phyloP scores from a whole-genome alignment of 92 coral and sea anemone genomes.

The Porites rus region DNA sequence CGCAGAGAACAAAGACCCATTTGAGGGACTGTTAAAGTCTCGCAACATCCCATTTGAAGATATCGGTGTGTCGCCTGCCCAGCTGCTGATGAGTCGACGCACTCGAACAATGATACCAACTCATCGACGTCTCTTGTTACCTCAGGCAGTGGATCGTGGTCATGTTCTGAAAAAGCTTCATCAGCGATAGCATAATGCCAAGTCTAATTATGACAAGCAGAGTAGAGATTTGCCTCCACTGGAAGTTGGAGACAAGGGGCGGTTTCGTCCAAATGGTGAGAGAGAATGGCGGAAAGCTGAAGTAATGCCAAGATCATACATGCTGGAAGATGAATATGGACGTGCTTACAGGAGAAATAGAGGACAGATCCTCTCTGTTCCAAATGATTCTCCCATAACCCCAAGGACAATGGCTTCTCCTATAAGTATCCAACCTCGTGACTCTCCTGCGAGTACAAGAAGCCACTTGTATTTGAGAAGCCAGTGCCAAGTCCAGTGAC shows the following conservation, averaged over 20 bases:
- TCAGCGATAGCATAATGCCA: conserved; percentile 41
- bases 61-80: conserved; percentile 50
- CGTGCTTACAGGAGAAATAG: conserved; percentile 42
- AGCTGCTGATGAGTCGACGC: conserved; percentile 39
- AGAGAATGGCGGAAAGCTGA: conserved; percentile 44
- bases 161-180: conserved; percentile 36
- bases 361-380: conserved; percentile 32
- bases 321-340: conserved; percentile 36
- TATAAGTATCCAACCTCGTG: background rate
- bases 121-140: conserved; percentile 52
- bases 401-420: too few species aligned
- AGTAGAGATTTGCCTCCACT: conserved; percentile 55
- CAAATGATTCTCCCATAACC: background rate
- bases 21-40: conserved; percentile 49
- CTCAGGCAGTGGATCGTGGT: conserved; percentile 42
- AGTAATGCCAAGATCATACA: conserved; percentile 55
- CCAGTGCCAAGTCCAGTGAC: background rate
- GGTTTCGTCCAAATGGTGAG: conserved; percentile 52
- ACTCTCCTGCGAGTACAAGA: background rate
- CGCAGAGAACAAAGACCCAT: conserved; percentile 44
- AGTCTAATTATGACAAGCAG: conserved; percentile 19
- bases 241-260: conserved; percentile 49
- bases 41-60: conserved; percentile 57
- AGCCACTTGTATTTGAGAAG: background rate
- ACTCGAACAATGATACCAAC: conserved; percentile 48